A percentile compares a stretch with the other conserved stretches of the same genome.
These are phyloP conservation scores for Hirudinaria manillensis DNA, from an alignment of 2,888 invertebrate species.

Conservation along the genomic window DNA sequence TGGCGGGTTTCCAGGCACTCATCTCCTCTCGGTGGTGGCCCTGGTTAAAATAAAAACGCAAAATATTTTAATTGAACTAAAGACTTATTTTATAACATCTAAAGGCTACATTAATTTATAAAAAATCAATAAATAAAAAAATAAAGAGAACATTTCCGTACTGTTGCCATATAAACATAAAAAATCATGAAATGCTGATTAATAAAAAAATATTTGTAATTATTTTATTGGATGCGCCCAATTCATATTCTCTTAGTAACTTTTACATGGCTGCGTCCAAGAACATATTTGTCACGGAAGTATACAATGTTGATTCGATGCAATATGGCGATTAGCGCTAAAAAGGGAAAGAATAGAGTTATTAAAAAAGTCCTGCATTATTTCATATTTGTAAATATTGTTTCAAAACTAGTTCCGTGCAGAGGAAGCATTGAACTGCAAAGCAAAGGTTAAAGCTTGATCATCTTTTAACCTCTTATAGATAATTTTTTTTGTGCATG, in stretches of 20 bases:
- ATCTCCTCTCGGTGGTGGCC: no score
- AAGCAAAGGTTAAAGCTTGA: constrained; percentile 10
- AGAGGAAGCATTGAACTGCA: constrained; percentile 25
- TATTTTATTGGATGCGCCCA: neutral
- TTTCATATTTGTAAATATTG: constrained; percentile 26
- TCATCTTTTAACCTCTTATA: no score
- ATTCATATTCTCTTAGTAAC: constrained; percentile 1
- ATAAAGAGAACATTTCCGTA: no score
- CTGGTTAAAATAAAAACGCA: no score
- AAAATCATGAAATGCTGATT: no score
- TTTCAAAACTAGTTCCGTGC: constrained; percentile 28
- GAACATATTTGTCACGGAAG: constrained; percentile 16
- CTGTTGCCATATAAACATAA: no score
- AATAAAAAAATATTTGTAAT: no score
- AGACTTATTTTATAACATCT: no score
- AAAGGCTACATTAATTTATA: no score
- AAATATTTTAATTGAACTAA: no score
- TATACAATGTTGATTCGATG: constrained; percentile 12
- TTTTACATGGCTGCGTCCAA: neutral
- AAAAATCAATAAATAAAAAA: no score
- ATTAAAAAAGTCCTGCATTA: constrained; percentile 28
- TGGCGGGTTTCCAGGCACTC: no score
- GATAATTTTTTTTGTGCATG: neutral
- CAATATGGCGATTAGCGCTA: constrained; percentile 28
- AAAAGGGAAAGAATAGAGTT: constrained; percentile 26